phyloP scores from a whole-genome alignment of 2,888 invertebrate species.

The Zaprionus obscuricornis region DNA sequence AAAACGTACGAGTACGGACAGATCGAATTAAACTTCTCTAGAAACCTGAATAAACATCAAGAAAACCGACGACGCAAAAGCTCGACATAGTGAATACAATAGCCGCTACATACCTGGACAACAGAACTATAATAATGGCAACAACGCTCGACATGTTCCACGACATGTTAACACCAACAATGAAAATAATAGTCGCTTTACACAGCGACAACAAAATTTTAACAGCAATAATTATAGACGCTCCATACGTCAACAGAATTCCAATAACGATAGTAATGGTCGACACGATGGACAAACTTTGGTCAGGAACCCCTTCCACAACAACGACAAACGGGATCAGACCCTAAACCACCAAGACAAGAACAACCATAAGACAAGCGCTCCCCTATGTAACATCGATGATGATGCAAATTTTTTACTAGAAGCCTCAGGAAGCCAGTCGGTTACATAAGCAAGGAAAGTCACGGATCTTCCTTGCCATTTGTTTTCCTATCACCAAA shows the following conservation, averaged over 20 bases:
- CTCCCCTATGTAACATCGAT: slow-evolving; percentile 22
- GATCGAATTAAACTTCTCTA: slow-evolving; percentile 10
- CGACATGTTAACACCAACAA: slow-evolving; percentile 20
- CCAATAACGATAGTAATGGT: slow-evolving; percentile 5
- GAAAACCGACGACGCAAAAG: slow-evolving; percentile 11
- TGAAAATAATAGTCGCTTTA: slow-evolving; percentile 15
- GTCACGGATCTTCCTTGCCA: slow-evolving; percentile 16
- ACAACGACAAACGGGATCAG: slow-evolving; percentile 3
- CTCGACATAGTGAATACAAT: slow-evolving; percentile 1
- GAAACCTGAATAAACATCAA: slow-evolving; percentile 12
- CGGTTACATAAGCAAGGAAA: slow-evolving; percentile 10
- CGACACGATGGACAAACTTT: slow-evolving; percentile 4
- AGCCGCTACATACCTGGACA: slow-evolving; percentile 14
- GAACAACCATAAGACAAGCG: slow-evolving; percentile 26
- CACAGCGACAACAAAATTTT: slow-evolving; percentile 4
- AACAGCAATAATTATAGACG: slow-evolving; percentile 2
- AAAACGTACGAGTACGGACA: slow-evolving; percentile 16
- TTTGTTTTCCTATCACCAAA: slow-evolving; percentile 19
- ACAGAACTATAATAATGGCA: slow-evolving; percentile 18
- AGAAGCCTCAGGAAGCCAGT: slow-evolving; percentile 19
- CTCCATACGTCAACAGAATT: slow-evolving; percentile 5
- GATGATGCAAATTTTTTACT: slow-evolving; percentile 15
- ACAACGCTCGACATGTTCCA: slow-evolving; percentile 20
- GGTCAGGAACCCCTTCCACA: slow-evolving; percentile 12
- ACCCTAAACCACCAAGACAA: slow-evolving; percentile 3